These are phyloP conservation scores for Marmota monax DNA, from an alignment of 2,113 vertebrate genomes.

Conservation along the genomic window DNA sequence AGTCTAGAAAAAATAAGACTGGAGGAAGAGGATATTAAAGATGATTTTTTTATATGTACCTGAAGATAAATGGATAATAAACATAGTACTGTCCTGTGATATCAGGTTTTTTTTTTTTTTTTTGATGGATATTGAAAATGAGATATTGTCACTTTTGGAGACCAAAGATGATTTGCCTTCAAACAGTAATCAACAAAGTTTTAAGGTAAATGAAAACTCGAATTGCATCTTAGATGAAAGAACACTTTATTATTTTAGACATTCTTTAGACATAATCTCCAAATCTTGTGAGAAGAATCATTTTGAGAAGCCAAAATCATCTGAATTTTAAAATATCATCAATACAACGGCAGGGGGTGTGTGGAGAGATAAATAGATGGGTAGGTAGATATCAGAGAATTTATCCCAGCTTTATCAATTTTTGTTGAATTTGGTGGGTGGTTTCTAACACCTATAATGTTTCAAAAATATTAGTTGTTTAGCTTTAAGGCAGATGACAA, in stretches of 20 bases:
- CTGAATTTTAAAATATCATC: slow-evolving; percentile 24
- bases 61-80: slow-evolving; percentile 37
- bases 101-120: neutral
- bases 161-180: slow-evolving; percentile 40
- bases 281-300: slow-evolving; percentile 18
- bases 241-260: slow-evolving; percentile 37
- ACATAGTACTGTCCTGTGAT: neutral
- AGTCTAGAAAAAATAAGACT: slow-evolving; percentile 17
- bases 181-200: neutral
- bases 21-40: neutral
- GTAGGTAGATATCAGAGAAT: neutral
- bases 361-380: neutral
- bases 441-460: neutral
- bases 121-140: slow-evolving; percentile 1
- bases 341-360: neutral
- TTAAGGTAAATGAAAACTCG: slow-evolving; percentile 11
- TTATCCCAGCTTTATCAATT: slow-evolving; percentile 18
- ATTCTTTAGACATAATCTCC: neutral
- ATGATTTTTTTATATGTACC: neutral
- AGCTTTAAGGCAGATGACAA: neutral
- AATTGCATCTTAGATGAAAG: slow-evolving; percentile 40
- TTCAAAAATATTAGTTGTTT: neutral
- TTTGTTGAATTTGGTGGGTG: neutral
- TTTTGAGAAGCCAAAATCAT: neutral
- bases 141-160: slow-evolving; percentile 31